These are phyloP conservation scores for Triops longicaudatus DNA, from an alignment of 1,140 invertebrate genomes.

Conservation along the genomic window DNA sequence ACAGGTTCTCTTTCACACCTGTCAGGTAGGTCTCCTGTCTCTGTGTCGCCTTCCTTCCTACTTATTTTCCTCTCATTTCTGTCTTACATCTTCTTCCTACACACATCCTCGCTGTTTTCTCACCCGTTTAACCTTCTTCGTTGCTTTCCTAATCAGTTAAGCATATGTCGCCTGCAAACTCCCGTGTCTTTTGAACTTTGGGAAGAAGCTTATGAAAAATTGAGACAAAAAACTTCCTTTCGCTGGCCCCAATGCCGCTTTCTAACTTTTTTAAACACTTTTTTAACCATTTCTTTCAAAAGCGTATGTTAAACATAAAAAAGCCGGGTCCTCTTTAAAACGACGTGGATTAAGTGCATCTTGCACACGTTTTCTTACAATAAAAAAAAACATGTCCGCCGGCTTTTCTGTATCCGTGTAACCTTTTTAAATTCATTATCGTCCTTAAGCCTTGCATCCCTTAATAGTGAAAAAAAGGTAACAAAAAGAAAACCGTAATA, in stretches of 20 bases:
- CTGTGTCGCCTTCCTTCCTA: no score
- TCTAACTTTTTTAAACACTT: background rate
- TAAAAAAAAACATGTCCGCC: background rate
- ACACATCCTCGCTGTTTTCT: background rate
- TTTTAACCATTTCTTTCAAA: background rate
- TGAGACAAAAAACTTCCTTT: background rate
- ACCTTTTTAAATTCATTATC: background rate
- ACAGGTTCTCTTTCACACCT: constrained; percentile 11
- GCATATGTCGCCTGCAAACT: background rate
- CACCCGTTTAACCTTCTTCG: background rate
- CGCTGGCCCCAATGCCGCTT: background rate
- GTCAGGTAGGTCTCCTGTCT: constrained; percentile 3
- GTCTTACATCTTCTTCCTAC: no score
- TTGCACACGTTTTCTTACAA: background rate
- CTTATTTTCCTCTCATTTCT: no score
- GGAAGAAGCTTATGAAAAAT: background rate
- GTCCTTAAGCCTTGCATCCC: background rate
- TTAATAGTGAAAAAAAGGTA: background rate
- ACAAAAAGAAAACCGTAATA: background rate
- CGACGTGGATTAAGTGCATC: background rate
- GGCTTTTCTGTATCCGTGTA: background rate
- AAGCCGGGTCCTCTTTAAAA: background rate
- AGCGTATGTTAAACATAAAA: background rate
- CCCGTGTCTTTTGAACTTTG: background rate
- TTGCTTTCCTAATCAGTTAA: background rate